Conservation (phyloP, 2,888 invertebrate species). For the Bellardia pandia region DNA sequence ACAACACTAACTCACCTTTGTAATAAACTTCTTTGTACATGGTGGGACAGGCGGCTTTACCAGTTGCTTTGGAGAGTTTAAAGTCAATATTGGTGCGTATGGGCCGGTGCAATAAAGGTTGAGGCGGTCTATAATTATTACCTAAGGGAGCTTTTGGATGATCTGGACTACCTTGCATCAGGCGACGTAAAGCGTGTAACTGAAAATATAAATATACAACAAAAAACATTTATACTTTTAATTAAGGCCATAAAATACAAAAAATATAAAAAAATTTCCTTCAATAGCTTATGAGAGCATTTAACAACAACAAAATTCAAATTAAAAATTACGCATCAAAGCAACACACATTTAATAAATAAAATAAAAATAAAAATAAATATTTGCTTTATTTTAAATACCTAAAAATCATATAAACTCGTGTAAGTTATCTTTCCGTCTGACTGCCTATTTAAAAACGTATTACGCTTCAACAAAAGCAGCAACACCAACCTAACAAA, state of each 20-base stretch:
- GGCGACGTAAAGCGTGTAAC: constrained; percentile 92
- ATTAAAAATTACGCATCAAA: background rate
- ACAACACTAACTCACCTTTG: constrained; percentile 87
- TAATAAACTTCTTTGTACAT: constrained; percentile 97
- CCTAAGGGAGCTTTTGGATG: constrained; percentile 95
- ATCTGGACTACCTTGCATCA: constrained; percentile 94
- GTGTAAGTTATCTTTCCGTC: constrained; percentile 50
- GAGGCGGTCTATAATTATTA: constrained; percentile 97
- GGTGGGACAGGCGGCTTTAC: constrained; percentile 94
- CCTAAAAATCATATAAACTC: constrained; percentile 5
- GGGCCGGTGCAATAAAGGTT: constrained; percentile 96
- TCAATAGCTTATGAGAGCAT: background rate
- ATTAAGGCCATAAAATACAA: background rate
- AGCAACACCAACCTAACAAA: constrained; percentile 18
- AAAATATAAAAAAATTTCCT: background rate
- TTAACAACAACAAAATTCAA: background rate
- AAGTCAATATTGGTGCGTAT: constrained; percentile 99
- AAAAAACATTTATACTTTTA: background rate
- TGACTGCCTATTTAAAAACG: constrained; percentile 48
- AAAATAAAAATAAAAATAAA: background rate
- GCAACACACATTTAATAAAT: background rate
- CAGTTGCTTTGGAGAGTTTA: constrained; percentile 90
- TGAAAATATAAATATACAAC: constrained; percentile 87
- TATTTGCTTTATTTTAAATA: constrained; percentile 13
- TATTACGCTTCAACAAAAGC: constrained; percentile 18